phyloP scores from a whole-genome alignment of 1,140 invertebrate genomes.

The Pseudomyrmex pallidus region DNA sequence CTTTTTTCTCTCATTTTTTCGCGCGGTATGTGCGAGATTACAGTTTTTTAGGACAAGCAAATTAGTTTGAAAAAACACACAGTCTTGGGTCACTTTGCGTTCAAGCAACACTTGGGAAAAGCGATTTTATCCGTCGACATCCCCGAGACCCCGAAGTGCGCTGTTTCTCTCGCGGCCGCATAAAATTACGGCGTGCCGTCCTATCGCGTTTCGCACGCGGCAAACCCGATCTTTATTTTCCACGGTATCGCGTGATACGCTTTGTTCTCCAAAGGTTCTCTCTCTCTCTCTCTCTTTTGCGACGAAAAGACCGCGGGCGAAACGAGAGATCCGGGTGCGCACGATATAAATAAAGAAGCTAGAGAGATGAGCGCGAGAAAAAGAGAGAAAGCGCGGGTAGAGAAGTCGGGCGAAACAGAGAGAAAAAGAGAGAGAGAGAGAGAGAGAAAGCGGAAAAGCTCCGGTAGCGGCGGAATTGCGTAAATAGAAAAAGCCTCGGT shows the following conservation, averaged over 20 bases:
- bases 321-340: slow-evolving; percentile 14
- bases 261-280: slow-evolving; percentile 31
- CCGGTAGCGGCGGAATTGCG: slow-evolving; percentile 8
- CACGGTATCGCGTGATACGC: slow-evolving; percentile 57
- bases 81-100: not conserved
- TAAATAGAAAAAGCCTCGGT: slow-evolving; percentile 24
- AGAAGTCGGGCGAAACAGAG: not conserved
- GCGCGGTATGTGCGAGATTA: not conserved
- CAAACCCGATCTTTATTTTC: slow-evolving; percentile 57
- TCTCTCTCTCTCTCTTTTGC: not conserved
- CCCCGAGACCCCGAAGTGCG: not conserved
- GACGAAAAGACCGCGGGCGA: slow-evolving; percentile 7
- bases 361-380: not conserved
- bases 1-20: not conserved
- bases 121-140: slow-evolving; percentile 44
- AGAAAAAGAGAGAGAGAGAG: not conserved
- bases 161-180: slow-evolving; percentile 9
- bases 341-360: slow-evolving; percentile 31
- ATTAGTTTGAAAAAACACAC: slow-evolving; percentile 4
- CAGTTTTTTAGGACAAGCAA: not conserved
- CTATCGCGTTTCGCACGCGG: slow-evolving; percentile 52
- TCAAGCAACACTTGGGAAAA: slow-evolving; percentile 14
- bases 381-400: not conserved
- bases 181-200: slow-evolving; percentile 46
- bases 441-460: not conserved